Conservation (phyloP, 2,888 invertebrate genomes). For the Chromoteleia sp. region DNA sequence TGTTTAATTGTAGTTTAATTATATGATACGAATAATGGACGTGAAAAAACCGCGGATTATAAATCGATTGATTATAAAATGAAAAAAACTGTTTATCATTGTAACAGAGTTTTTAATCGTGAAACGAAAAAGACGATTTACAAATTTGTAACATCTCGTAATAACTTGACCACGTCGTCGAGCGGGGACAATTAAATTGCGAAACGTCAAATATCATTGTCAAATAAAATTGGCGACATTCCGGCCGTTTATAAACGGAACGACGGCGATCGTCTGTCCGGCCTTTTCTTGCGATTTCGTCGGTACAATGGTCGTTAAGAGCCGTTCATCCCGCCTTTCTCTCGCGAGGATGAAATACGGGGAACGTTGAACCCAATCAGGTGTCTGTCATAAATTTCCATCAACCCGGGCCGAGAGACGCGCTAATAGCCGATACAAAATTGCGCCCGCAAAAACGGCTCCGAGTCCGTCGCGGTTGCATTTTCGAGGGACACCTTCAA, state of each 20-base stretch:
- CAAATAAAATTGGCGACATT: slow-evolving; percentile 12
- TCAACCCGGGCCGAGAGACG: slow-evolving; percentile 79
- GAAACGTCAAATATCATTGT: slow-evolving; percentile 21
- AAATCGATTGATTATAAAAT: slow-evolving; percentile 34
- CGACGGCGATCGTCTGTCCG: background rate
- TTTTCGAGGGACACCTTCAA: slow-evolving; percentile 52
- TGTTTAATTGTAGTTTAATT: slow-evolving; percentile 49
- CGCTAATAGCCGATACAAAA: slow-evolving; percentile 82
- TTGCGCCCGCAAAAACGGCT: slow-evolving; percentile 72
- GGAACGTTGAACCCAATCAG: slow-evolving; percentile 84
- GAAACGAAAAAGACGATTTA: background rate
- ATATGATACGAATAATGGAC: slow-evolving; percentile 19
- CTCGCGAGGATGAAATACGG: slow-evolving; percentile 80
- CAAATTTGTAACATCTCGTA: background rate
- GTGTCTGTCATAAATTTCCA: slow-evolving; percentile 84
- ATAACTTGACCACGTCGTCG: slow-evolving; percentile 8
- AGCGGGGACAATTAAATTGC: slow-evolving; percentile 30
- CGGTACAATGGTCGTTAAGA: slow-evolving; percentile 36
- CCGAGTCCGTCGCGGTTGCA: slow-evolving; percentile 28
- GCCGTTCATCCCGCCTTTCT: slow-evolving; percentile 7
- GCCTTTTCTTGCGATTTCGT: slow-evolving; percentile 40
- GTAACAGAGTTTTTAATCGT: slow-evolving; percentile 3
- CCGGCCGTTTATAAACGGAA: background rate
- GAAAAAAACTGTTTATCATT: slow-evolving; percentile 24
- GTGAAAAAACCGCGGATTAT: slow-evolving; percentile 38